These are phyloP conservation scores for Agapostemon virescens DNA, from an alignment of 2,888 invertebrate species.

Conservation along the genomic window DNA sequence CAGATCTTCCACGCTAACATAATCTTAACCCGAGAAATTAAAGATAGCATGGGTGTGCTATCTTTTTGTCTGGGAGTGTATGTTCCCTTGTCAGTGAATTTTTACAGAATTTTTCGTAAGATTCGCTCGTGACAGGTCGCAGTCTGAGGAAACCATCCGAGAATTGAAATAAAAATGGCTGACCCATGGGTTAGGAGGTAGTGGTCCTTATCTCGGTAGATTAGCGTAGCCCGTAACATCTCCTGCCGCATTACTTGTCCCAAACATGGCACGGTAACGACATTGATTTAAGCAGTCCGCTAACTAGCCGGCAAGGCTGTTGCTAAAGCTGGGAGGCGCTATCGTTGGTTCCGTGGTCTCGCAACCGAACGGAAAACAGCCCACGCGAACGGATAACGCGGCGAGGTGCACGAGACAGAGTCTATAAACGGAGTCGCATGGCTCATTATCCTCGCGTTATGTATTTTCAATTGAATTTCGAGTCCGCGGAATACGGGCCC, in stretches of 20 bases:
- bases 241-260: conserved; percentile 35
- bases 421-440: conserved; percentile 40
- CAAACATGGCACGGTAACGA: conserved; percentile 46
- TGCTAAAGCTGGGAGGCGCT: conserved; percentile 33
- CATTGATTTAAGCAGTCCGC: conserved; percentile 47
- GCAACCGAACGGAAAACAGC: conserved; percentile 45
- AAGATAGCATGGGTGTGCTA: no score
- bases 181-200: background rate
- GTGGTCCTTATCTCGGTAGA: background rate
- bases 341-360: conserved; percentile 39
- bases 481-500: conserved; percentile 33
- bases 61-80: no score
- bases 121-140: no score
- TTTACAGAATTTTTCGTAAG: no score
- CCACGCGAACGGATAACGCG: conserved; percentile 49
- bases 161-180: background rate
- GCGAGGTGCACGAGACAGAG: conserved; percentile 32
- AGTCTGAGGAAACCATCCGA: no score
- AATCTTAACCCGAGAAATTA: no score
- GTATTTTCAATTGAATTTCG: conserved; percentile 44
- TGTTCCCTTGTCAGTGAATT: no score
- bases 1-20: no score
- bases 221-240: conserved; percentile 11
- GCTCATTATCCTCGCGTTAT: conserved; percentile 56
- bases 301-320: conserved; percentile 2